Evolutionary conservation across 1,140 invertebrate genomes (phyloP).

Genomic region (Sitobion miscanthi): DNA sequence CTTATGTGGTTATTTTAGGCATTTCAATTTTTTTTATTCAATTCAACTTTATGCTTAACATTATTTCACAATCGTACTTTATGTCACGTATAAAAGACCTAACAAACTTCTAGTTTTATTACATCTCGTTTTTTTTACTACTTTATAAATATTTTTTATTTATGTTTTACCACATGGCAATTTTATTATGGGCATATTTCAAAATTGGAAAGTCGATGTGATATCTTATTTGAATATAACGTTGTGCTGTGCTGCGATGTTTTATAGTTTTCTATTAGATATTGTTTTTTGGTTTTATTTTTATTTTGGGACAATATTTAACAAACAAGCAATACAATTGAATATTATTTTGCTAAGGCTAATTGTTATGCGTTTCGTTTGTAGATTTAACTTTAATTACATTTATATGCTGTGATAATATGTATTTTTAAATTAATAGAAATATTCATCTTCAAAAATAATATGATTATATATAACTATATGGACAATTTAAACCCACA

Average conservation of each 20-base stretch:
- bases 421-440: not conserved
- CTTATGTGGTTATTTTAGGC: not conserved
- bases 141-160: slow-evolving; percentile 8
- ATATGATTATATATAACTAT: not conserved
- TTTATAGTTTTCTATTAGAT: not conserved
- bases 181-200: slow-evolving; percentile 13
- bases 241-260: not conserved
- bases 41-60: not conserved
- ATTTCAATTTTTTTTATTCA: not conserved
- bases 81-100: not conserved
- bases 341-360: not conserved
- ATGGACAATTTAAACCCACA: not conserved
- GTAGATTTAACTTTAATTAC: not conserved
- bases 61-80: not conserved
- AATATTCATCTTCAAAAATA: not conserved
- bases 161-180: not conserved
- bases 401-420: not conserved
- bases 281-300: not conserved
- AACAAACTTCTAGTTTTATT: slow-evolving; percentile 12
- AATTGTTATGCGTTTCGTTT: not conserved
- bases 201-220: not conserved
- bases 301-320: not conserved
- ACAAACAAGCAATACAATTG: not conserved
- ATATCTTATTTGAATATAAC: not conserved
- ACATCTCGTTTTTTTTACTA: slow-evolving; percentile 5